These are phyloP conservation scores for Pocillopora damicornis DNA, from an alignment of 64 coral and sea anemone genomes.

Conservation along the genomic window DNA sequence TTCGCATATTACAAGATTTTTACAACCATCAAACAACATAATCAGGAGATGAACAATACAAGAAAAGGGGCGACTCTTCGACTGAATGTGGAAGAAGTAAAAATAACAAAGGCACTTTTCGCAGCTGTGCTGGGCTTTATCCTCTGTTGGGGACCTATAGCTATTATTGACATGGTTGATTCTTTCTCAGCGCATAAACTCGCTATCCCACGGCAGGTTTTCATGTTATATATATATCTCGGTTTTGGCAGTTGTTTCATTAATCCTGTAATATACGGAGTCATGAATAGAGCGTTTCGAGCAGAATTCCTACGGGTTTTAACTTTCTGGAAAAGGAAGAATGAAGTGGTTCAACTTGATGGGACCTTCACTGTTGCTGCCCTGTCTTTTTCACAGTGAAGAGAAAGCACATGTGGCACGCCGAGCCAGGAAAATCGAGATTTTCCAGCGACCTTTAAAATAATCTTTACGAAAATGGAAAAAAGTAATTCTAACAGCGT, in stretches of 20 bases:
- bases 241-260: conserved; percentile 54
- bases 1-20: conserved; percentile 59
- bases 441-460: background rate
- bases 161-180: conserved; percentile 52
- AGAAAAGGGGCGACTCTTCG: background rate
- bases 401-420: background rate
- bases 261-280: conserved; percentile 50
- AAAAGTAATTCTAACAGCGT: too few relatives aligned
- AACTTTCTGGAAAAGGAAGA: conserved; percentile 19
- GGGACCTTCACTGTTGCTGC: background rate
- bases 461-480: too few relatives aligned
- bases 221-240: conserved; percentile 45
- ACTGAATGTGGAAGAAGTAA: conserved; percentile 55
- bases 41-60: background rate
- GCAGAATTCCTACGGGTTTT: conserved; percentile 30
- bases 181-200: conserved; percentile 26
- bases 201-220: conserved; percentile 24
- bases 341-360: background rate
- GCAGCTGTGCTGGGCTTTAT: conserved; percentile 55
- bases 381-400: background rate
- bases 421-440: background rate
- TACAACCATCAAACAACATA: conserved; percentile 40
- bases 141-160: conserved; percentile 59
- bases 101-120: conserved; percentile 51
- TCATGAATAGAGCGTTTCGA: conserved; percentile 52